These are phyloP conservation scores for Bellardia bayeri DNA, from an alignment of 2,888 invertebrate species.

Conservation along the genomic window DNA sequence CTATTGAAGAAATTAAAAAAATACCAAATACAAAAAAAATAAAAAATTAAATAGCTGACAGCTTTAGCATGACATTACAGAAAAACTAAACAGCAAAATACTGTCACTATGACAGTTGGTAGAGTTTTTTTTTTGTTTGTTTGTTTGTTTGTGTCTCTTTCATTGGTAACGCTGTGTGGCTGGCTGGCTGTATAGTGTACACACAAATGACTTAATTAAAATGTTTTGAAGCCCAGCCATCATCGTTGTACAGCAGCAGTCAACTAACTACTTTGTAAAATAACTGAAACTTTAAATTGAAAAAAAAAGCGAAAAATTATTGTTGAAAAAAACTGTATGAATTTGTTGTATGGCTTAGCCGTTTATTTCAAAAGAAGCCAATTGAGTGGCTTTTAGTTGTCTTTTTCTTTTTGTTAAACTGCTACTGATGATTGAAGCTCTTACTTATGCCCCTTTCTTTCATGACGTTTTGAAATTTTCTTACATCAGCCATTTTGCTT, in stretches of 20 bases:
- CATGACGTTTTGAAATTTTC: slow-evolving; percentile 45
- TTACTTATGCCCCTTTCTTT: slow-evolving; percentile 44
- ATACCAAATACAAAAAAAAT: slow-evolving; percentile 28
- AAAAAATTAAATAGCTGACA: slow-evolving; percentile 70
- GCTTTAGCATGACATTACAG: slow-evolving; percentile 72
- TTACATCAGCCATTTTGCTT: slow-evolving; percentile 48
- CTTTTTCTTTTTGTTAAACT: background rate
- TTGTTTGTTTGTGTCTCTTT: slow-evolving; percentile 4
- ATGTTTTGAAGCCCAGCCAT: slow-evolving; percentile 73
- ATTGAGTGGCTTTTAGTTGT: slow-evolving; percentile 38
- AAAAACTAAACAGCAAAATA: slow-evolving; percentile 51
- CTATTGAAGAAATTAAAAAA: slow-evolving; percentile 31
- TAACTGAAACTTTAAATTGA: slow-evolving; percentile 38
- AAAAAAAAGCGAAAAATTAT: slow-evolving; percentile 16
- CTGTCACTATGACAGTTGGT: slow-evolving; percentile 74
- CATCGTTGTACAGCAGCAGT: slow-evolving; percentile 28
- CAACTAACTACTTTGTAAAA: slow-evolving; percentile 31
- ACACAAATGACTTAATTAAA: slow-evolving; percentile 81
- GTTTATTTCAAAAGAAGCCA: slow-evolving; percentile 47
- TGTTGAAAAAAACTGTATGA: slow-evolving; percentile 13
- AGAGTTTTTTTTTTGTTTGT: slow-evolving; percentile 34
- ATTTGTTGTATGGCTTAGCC: slow-evolving; percentile 10
- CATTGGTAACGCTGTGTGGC: slow-evolving; percentile 24
- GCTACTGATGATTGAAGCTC: slow-evolving; percentile 45
- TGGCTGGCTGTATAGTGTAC: slow-evolving; percentile 12